A percentile compares a stretch with the other conserved stretches of the same genome.
These are phyloP conservation scores for Actinemys pallida DNA, from an alignment of 2,113 vertebrate genomes.

Conservation along the genomic window DNA sequence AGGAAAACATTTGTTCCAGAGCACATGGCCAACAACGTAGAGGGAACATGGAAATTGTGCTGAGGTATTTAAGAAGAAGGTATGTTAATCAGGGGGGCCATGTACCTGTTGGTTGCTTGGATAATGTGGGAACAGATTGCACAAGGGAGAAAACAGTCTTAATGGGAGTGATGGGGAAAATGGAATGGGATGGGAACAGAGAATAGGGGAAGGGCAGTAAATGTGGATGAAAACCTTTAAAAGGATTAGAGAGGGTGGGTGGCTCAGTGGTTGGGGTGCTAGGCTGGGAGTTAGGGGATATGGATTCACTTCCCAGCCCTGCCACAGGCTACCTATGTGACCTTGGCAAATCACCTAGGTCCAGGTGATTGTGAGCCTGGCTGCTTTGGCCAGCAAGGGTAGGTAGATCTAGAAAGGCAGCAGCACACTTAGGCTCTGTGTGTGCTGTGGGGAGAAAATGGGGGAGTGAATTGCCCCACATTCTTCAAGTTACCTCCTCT, in stretches of 20 bases:
- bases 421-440: background rate
- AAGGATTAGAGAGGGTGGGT: too few species aligned
- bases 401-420: background rate
- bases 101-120: too few species aligned
- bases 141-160: too few species aligned
- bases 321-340: too few species aligned
- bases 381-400: background rate
- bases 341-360: too few species aligned
- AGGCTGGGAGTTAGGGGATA: too few species aligned
- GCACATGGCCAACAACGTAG: background rate
- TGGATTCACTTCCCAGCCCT: too few species aligned
- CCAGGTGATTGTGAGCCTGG: too few species aligned
- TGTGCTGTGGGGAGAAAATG: background rate
- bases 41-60: background rate
- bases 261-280: background rate
- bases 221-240: too few species aligned
- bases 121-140: too few species aligned
- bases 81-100: background rate
- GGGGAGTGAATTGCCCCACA: background rate
- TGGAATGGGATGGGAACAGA: background rate
- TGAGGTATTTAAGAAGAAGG: background rate
- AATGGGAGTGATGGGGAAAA: background rate
- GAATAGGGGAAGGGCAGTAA: too few species aligned
- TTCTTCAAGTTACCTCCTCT: background rate
- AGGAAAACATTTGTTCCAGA: background rate